These are phyloP conservation scores for Phrynocephalus forsythii DNA, from an alignment of 2,797 vertebrate genomes.

Conservation along the genomic window DNA sequence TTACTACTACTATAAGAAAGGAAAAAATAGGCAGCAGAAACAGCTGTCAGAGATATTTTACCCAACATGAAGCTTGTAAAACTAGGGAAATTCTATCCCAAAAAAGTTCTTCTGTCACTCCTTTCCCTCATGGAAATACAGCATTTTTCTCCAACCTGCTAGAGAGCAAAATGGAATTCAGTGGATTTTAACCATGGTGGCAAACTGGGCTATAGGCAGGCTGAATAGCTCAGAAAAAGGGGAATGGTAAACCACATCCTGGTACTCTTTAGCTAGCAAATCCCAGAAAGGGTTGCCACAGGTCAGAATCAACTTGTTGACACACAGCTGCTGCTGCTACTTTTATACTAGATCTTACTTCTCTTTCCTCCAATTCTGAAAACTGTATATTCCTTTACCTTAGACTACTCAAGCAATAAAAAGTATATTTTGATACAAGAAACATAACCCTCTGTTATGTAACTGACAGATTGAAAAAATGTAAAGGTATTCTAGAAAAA, in stretches of 20 bases:
- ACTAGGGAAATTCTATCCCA: no score
- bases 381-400: not conserved
- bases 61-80: constrained; percentile 17
- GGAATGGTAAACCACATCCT: no score
- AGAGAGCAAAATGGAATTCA: not conserved
- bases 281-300: no score
- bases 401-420: not conserved
- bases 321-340: no score
- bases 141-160: not conserved
- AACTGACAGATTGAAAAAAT: not conserved
- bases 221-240: no score
- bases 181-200: not conserved
- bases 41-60: constrained; percentile 17
- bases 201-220: no score
- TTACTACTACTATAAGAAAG: not conserved
- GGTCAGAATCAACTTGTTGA: no score
- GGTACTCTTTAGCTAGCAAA: no score
- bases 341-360: not conserved
- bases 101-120: not conserved
- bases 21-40: not conserved
- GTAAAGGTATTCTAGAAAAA: not conserved
- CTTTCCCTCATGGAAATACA: constrained; percentile 19
- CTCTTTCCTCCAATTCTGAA: not conserved
- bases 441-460: not conserved
- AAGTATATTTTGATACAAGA: not conserved